A percentile compares a stretch with the other conserved stretches of the same genome.
Evolutionary conservation across 2,888 invertebrate species (phyloP).

Genomic region (Ditylenchus weischeri): DNA sequence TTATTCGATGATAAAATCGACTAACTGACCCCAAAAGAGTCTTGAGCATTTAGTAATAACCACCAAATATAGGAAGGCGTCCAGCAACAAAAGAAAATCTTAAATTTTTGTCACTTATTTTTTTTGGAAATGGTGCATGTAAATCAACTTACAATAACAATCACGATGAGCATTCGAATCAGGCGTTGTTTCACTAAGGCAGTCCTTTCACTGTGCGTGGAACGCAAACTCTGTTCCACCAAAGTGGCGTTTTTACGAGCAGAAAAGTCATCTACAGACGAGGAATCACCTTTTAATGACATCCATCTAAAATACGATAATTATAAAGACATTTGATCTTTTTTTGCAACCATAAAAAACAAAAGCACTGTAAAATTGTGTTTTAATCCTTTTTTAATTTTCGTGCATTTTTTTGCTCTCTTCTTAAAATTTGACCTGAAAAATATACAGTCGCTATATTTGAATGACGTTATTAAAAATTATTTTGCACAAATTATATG

Average conservation of each 20-base stretch:
- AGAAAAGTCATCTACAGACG: not conserved
- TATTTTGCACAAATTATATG: too few relatives aligned
- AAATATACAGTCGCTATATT: too few relatives aligned
- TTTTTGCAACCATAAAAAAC: too few relatives aligned
- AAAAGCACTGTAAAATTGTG: too few relatives aligned
- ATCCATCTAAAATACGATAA: not conserved
- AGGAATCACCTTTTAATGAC: not conserved
- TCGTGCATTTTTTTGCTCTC: too few relatives aligned
- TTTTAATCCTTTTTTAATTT: too few relatives aligned
- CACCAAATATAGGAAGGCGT: conserved; percentile 67
- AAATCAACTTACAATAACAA: conserved; percentile 70
- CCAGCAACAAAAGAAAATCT: conserved; percentile 81
- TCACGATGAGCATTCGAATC: conserved; percentile 81
- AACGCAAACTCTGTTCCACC: conserved; percentile 62
- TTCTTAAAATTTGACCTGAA: too few relatives aligned
- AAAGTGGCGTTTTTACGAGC: conserved; percentile 12
- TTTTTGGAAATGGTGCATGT: not conserved
- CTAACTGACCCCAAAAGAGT: conserved; percentile 46
- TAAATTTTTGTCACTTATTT: not conserved
- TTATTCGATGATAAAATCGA: not conserved
- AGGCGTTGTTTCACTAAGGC: conserved; percentile 71
- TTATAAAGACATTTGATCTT: not conserved
- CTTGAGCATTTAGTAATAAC: conserved; percentile 52
- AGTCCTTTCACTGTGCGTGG: conserved; percentile 75
- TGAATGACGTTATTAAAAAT: too few relatives aligned